Conservation (phyloP, 2,888 invertebrate species). For the Rapana venosa region DNA sequence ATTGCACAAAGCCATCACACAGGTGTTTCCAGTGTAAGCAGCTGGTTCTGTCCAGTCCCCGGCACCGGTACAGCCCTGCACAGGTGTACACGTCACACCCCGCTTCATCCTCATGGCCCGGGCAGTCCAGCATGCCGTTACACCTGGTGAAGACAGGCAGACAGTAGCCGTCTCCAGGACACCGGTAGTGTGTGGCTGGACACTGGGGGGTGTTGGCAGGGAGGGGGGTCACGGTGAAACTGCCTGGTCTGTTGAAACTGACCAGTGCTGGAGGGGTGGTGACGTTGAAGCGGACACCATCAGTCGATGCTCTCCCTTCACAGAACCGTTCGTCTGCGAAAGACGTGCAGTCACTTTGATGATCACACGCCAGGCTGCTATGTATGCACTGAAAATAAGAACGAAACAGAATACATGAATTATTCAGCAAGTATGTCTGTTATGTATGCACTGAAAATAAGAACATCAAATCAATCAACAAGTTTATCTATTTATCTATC, state of each 20-base stretch:
- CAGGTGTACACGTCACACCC: background rate
- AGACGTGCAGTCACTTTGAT: background rate
- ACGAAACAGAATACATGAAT: too few species aligned
- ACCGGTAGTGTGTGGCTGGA: background rate
- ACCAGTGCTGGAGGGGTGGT: background rate
- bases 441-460: too few species aligned
- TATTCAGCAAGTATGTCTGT: too few species aligned
- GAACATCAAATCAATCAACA: too few species aligned
- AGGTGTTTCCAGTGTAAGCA: constrained; percentile 5
- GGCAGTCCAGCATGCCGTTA: constrained; percentile 12
- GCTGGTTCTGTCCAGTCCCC: background rate
- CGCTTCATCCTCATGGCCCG: background rate
- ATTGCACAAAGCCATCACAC: background rate
- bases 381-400: too few species aligned
- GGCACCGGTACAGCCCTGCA: constrained; percentile 10
- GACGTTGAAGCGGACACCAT: background rate
- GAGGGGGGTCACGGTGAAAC: background rate
- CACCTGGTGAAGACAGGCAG: background rate
- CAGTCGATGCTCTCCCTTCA: background rate
- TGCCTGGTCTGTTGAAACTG: background rate
- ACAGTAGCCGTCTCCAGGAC: background rate
- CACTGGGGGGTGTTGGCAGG: background rate
- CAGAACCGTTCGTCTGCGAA: background rate
- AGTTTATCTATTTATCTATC: too few species aligned
- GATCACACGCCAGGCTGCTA: too few species aligned